These are phyloP conservation scores for Nebria ingens DNA, from an alignment of 1,140 invertebrate species.

Conservation along the genomic window DNA sequence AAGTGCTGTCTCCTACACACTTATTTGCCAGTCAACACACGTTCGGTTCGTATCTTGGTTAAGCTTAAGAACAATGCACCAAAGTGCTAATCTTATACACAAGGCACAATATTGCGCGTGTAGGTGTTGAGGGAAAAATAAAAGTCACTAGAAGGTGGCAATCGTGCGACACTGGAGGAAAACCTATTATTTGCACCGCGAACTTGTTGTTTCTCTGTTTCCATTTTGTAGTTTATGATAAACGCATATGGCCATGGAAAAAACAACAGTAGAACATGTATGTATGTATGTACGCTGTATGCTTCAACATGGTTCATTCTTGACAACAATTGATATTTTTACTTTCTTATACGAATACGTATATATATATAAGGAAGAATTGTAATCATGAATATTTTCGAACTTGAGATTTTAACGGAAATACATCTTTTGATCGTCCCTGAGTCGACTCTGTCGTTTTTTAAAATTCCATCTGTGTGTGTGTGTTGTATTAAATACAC, in stretches of 20 bases:
- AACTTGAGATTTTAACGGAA: too few relatives aligned
- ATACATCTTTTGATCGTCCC: too few relatives aligned
- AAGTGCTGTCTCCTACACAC: not conserved
- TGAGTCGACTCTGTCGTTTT: too few relatives aligned
- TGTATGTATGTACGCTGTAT: too few relatives aligned
- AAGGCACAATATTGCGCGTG: not conserved
- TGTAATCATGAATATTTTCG: too few relatives aligned
- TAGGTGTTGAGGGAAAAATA: not conserved
- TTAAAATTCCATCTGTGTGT: too few relatives aligned
- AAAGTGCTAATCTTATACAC: not conserved
- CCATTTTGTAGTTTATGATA: constrained; percentile 8
- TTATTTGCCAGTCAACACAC: not conserved
- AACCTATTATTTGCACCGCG: constrained; percentile 2
- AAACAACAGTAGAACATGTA: constrained; percentile 7
- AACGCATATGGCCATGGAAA: not conserved
- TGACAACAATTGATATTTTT: too few relatives aligned
- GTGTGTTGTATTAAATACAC: too few relatives aligned
- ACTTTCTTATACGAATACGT: too few relatives aligned
- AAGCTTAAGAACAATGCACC: not conserved
- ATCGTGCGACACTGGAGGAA: constrained; percentile 1
- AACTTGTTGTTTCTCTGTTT: constrained; percentile 2
- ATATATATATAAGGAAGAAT: too few relatives aligned
- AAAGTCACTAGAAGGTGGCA: constrained; percentile 8
- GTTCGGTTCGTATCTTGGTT: not conserved
- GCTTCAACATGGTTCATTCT: too few relatives aligned